Evolutionary conservation across 1,140 invertebrate species (phyloP).

Genomic region (Calephelis nemesis): DNA sequence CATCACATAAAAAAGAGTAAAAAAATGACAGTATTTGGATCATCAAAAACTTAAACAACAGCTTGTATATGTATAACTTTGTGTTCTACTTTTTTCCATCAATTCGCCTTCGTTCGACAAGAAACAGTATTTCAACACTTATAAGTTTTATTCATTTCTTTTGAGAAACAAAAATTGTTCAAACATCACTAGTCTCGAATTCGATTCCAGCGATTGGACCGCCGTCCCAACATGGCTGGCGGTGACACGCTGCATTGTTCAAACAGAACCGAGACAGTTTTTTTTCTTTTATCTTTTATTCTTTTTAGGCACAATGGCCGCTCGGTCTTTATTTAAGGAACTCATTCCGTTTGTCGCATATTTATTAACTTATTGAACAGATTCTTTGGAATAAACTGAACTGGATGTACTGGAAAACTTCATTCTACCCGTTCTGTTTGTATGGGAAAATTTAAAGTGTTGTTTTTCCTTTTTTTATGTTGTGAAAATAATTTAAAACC

Average conservation of each 20-base stretch:
- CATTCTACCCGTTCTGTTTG: too few relatives aligned
- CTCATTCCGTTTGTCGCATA: slow-evolving; percentile 38
- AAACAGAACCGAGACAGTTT: slow-evolving; percentile 69
- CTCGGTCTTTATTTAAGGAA: slow-evolving; percentile 60
- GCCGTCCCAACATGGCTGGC: slow-evolving; percentile 58
- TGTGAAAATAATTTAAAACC: too few relatives aligned
- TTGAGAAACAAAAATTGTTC: background rate
- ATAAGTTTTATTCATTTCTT: background rate
- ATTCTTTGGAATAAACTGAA: background rate
- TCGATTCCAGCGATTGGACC: slow-evolving; percentile 41
- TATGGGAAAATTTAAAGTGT: too few relatives aligned
- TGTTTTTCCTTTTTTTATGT: too few relatives aligned
- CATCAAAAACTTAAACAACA: too few relatives aligned
- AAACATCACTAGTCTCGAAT: slow-evolving; percentile 26
- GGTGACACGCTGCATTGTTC: slow-evolving; percentile 69
- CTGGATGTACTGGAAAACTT: too few relatives aligned
- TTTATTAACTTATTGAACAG: slow-evolving; percentile 13
- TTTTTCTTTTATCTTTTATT: slow-evolving; percentile 62
- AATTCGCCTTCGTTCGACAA: too few relatives aligned
- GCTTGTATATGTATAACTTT: too few relatives aligned
- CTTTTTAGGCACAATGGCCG: slow-evolving; percentile 53
- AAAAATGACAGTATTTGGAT: too few relatives aligned
- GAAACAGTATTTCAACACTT: background rate
- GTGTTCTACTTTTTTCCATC: too few relatives aligned
- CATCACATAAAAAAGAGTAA: too few relatives aligned